These are phyloP conservation scores for Hydropsyche betteni DNA, from an alignment of 2,888 invertebrate genomes.

Conservation along the genomic window DNA sequence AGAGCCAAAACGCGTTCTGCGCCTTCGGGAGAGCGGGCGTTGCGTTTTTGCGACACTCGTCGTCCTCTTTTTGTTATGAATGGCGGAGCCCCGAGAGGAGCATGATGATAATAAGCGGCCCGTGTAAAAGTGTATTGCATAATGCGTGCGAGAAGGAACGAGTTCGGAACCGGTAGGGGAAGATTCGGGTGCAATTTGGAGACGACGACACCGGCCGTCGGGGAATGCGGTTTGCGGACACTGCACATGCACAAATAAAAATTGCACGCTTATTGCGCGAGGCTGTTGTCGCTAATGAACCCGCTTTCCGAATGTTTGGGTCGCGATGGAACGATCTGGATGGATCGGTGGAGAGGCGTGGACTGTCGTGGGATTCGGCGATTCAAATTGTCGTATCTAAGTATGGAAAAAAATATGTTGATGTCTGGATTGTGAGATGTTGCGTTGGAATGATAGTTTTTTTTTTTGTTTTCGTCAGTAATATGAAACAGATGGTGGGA, in stretches of 20 bases:
- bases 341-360: too few relatives aligned
- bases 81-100: too few relatives aligned
- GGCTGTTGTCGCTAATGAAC: background rate
- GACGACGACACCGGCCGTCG: constrained; percentile 7
- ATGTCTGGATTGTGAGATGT: background rate
- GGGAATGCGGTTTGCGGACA: constrained; percentile 9
- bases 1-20: background rate
- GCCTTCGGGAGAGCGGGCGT: background rate
- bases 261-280: too few relatives aligned
- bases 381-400: too few relatives aligned
- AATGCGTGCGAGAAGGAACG: constrained; percentile 7
- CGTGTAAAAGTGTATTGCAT: constrained; percentile 12
- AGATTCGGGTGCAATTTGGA: constrained; percentile 19
- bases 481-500: too few relatives aligned
- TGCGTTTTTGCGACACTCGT: background rate
- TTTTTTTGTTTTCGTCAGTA: background rate
- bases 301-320: background rate
- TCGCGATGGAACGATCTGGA: background rate
- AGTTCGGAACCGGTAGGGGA: constrained; percentile 16
- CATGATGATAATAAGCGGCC: constrained; percentile 8
- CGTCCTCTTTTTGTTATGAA: background rate
- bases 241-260: too few relatives aligned
- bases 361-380: too few relatives aligned
- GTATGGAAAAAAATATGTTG: too few relatives aligned
- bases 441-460: background rate